Evolutionary conservation across 2,888 invertebrate species (phyloP), one percentile per base, ranked within the genome.

Genomic region (Liodrosophila aerea): DNA sequence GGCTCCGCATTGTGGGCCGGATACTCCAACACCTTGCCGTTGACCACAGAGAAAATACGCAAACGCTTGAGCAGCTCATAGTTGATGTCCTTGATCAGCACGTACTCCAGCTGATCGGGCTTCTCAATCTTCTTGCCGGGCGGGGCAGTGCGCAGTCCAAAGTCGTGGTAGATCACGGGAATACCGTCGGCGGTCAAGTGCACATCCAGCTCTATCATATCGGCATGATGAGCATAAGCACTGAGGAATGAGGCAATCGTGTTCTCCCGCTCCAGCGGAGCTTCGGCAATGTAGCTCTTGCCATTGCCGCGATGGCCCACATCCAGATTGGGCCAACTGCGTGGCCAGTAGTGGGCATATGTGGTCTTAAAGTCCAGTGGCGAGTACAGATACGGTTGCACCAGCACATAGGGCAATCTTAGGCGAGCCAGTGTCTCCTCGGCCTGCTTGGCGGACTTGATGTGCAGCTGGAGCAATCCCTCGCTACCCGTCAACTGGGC

Each of bases 171-270:
- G 82, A 99, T 95, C 58, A 99, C 96, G 11, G 97, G 97, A 75
- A 97, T 93, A 87, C 95, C 92, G 90, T 99, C 99, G 90, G 97
- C 97, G 65, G 97, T 97, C 65, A 99, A 91, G 88, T 99, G 98
- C 36, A 99, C 98, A 92, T 99, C 99, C 91, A 99, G 96, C 91
- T 99, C 99, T 41, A 99, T 95, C 92, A 97, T 95, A 88, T 99
- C 98, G 60, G 98, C 98, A 67, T 98, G 98, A 89, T 96, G 95
- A 57, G 94, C 93, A 57, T 96, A 95, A 64, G 98, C 98, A 70
- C 94, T 94, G 89, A 96, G 95, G 84, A 99, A 92, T 9, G 98
- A 99, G 51, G 97, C 97, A 81, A 99, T 94, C 7, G 98, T 98
- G 89, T 99, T 99, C 91, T 99, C 99, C 73, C 73, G 75, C 52